These are phyloP conservation scores for Trochalopteron elliotii DNA, from an alignment of 2,113 vertebrate species.

Conservation along the genomic window DNA sequence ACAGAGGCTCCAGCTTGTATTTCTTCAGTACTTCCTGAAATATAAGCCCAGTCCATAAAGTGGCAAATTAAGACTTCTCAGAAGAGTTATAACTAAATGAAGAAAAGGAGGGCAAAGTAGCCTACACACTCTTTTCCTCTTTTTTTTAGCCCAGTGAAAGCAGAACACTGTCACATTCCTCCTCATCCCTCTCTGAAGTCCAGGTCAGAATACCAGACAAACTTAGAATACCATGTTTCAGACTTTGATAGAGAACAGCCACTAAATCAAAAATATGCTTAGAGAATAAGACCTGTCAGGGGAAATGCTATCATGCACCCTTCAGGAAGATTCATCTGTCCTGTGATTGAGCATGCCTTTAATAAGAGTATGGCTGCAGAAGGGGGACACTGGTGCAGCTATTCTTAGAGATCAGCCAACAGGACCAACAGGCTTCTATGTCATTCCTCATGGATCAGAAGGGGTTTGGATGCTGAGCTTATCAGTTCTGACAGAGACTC, in stretches of 20 bases:
- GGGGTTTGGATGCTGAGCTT: slow-evolving; percentile 17
- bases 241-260: not conserved
- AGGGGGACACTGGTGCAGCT: not conserved
- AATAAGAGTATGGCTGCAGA: not conserved
- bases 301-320: not conserved
- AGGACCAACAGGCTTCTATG: slow-evolving; percentile 22
- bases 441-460: slow-evolving; percentile 25
- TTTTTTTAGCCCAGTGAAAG: not conserved
- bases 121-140: not conserved
- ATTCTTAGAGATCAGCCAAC: slow-evolving; percentile 33
- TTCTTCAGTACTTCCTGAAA: not conserved
- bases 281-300: not conserved
- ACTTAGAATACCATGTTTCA: not conserved
- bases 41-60: not conserved
- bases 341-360: not conserved
- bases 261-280: not conserved
- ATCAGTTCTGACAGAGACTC: slow-evolving; percentile 59
- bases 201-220: not conserved
- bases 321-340: not conserved
- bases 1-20: not conserved
- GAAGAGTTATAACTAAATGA: not conserved
- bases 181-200: not conserved
- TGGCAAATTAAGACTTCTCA: not conserved
- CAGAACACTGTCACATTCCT: not conserved
- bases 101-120: not conserved